A percentile compares a stretch with the other conserved stretches of the same genome.
These are phyloP conservation scores for Coregonus ussuriensis DNA, from an alignment of 2,797 vertebrate genomes.

Conservation along the genomic window DNA sequence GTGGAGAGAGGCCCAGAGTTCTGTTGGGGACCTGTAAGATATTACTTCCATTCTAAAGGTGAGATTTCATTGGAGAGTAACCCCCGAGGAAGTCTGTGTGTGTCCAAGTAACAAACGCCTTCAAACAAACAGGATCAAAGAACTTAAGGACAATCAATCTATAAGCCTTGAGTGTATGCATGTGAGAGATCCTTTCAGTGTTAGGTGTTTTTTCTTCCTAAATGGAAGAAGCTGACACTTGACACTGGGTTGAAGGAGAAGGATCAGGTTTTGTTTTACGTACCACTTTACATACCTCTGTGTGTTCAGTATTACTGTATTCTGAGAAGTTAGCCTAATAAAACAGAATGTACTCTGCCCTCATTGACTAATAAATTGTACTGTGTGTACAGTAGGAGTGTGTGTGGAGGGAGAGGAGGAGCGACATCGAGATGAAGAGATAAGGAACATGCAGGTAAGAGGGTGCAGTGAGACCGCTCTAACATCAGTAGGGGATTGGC, in stretches of 20 bases:
- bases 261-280: conserved; percentile 30
- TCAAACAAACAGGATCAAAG: conserved; percentile 9
- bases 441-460: conserved; percentile 23
- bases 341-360: neutral
- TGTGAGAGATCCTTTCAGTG: neutral
- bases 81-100: neutral
- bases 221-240: conserved; percentile 47
- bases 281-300: conserved; percentile 42
- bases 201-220: conserved; percentile 20
- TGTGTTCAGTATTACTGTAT: conserved; percentile 15
- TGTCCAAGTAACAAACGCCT: conserved; percentile 7
- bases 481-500: conserved; percentile 39
- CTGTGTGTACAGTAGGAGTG: neutral
- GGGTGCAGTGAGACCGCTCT: neutral
- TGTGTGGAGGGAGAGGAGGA: neutral
- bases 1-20: conserved; percentile 4
- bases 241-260: conserved; percentile 40
- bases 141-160: conserved; percentile 26
- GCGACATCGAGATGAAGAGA: neutral
- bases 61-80: conserved; percentile 22
- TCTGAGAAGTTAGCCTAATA: neutral
- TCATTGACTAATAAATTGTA: neutral
- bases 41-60: conserved; percentile 35
- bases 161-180: conserved; percentile 31
- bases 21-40: neutral